Evolutionary conservation across 1,140 invertebrate genomes (phyloP), one percentile per base, ranked within the genome.

Genomic region (Oedothorax gibbosus): DNA sequence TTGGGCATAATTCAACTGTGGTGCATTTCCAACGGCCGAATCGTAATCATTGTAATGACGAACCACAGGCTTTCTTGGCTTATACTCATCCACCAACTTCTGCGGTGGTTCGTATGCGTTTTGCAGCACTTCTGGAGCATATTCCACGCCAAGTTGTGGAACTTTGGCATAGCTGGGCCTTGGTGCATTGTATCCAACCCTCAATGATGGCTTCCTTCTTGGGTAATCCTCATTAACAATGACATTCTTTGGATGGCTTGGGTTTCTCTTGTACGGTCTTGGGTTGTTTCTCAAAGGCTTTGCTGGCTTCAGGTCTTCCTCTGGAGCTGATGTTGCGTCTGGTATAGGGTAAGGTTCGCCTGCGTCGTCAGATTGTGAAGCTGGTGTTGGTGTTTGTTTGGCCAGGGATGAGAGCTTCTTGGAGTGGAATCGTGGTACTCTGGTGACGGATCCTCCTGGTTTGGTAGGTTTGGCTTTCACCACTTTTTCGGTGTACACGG

Each of bases 401-500:
- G 56, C 49, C 49, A 3, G 5, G 9, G 53, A 0, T 20, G 60
- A 7, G 14, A 84, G 57, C 68, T 84, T 84, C 21, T 84, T 84
- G 20, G 71, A 66, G 11, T 72, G 62, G 51, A 84, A 84, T 60
- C 69, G 14, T n/a, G 81, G 81, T 7, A 84, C 21, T 65, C 80
- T 57, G 8, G 77, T 51, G 57, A 18, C 18, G 12, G 57, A 62
- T 12, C 50, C 53, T 49, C 35, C 69, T 50, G 75, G 57, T 66
- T 65, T 35, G 0, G 81, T 84, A 54, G 72, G 81, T 51, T 84
- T 84, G 2, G 56, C 71, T 15, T 57, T 49, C 1, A 50, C 18
- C 10, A 84, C 81, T 73, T 84, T 84, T 57, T 84, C 81, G 14
- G 81, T 84, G 51, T 84, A 84, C 0, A 84, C 81, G 7, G 81